A percentile compares a stretch with the other conserved stretches of the same genome.
Evolutionary conservation across 2,888 invertebrate genomes (phyloP).

Genomic region (Dugesia japonica): DNA sequence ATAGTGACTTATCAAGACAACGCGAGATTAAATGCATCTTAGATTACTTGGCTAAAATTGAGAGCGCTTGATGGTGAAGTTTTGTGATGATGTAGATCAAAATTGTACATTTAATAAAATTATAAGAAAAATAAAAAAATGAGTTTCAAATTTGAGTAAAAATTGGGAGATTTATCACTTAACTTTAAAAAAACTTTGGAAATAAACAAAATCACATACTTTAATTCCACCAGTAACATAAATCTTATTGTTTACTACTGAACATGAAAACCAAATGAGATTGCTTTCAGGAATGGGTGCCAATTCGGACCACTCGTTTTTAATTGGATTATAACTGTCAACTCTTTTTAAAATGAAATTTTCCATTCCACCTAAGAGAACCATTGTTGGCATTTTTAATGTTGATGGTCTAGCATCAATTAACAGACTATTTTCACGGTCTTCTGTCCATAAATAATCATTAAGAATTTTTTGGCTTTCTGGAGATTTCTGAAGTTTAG

Average conservation of each 20-base stretch:
- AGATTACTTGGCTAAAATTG: too few species aligned
- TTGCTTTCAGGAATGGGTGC: background rate
- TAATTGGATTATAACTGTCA: background rate
- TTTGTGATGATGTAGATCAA: too few species aligned
- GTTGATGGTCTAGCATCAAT: slow-evolving; percentile 13
- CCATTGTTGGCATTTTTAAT: background rate
- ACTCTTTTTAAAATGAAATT: slow-evolving; percentile 3
- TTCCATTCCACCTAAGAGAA: slow-evolving; percentile 7
- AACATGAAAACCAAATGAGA: slow-evolving; percentile 7
- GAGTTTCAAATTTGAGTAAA: too few species aligned
- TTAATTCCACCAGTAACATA: background rate
- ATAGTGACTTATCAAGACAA: too few species aligned
- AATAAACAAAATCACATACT: too few species aligned
- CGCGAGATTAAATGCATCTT: too few species aligned
- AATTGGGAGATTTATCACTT: too few species aligned
- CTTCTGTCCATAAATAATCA: slow-evolving; percentile 10
- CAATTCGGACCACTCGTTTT: background rate
- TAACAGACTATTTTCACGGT: background rate
- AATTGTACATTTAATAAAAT: too few species aligned
- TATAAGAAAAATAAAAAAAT: too few species aligned
- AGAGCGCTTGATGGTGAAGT: too few species aligned
- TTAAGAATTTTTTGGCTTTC: background rate
- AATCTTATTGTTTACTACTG: background rate
- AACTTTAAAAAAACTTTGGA: too few species aligned
- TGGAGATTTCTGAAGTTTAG: background rate